phyloP scores from a whole-genome alignment of 2,888 invertebrate genomes.

The Philhelius pedissequus region DNA sequence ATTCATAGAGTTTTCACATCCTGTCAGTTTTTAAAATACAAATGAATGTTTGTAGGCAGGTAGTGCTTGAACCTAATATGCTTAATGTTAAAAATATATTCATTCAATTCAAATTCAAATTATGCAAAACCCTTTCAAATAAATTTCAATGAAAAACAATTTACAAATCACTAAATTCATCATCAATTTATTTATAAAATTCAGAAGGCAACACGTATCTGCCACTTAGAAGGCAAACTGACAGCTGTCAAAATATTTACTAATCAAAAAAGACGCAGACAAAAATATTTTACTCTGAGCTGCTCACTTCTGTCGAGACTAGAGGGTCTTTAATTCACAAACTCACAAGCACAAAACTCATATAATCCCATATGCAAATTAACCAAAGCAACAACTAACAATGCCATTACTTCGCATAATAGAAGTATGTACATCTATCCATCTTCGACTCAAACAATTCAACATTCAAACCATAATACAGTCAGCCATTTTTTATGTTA shows the following conservation, averaged over 20 bases:
- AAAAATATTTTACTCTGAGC: not conserved
- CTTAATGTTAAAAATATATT: no score
- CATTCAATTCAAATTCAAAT: not conserved
- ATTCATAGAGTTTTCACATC: not conserved
- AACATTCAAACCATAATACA: not conserved
- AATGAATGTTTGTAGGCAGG: not conserved
- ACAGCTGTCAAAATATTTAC: constrained; percentile 81
- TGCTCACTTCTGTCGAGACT: not conserved
- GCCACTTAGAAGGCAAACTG: constrained; percentile 79
- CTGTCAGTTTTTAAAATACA: not conserved
- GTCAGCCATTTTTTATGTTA: not conserved
- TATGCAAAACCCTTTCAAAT: not conserved
- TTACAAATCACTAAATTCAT: constrained; percentile 21
- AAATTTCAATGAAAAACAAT: constrained; percentile 1
- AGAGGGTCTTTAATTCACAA: constrained; percentile 17
- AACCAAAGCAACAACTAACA: constrained; percentile 48
- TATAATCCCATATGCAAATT: constrained; percentile 48
- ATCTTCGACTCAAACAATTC: not conserved
- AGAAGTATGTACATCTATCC: constrained; percentile 44
- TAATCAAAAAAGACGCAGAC: not conserved
- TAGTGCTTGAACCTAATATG: no score
- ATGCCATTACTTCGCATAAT: constrained; percentile 56
- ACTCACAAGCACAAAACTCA: no score
- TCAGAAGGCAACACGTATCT: constrained; percentile 25
- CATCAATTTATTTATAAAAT: constrained; percentile 32